Conservation (phyloP, 1,140 invertebrate species). For the Drosophila ironensis region DNA sequence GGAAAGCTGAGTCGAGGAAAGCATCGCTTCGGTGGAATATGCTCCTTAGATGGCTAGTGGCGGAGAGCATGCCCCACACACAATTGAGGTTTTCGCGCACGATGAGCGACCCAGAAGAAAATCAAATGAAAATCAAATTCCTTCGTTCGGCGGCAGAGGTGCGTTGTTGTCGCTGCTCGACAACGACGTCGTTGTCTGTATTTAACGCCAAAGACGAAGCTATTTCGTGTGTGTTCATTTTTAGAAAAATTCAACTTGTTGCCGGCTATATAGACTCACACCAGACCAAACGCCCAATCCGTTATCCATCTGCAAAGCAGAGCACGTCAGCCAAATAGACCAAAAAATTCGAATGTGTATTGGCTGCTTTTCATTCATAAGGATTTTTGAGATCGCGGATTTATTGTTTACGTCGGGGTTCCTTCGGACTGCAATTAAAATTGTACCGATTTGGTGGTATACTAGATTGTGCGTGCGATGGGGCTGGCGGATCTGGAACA, state of each 20-base stretch:
- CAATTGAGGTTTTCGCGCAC: conserved; percentile 59
- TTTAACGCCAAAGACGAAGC: conserved; percentile 79
- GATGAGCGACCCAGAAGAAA: conserved; percentile 25
- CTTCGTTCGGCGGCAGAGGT: conserved; percentile 58
- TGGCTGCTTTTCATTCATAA: conserved; percentile 58
- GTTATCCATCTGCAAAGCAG: conserved; percentile 4
- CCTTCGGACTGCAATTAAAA: no score
- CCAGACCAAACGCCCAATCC: conserved; percentile 21
- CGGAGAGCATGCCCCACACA: conserved; percentile 59
- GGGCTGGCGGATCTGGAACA: no score
- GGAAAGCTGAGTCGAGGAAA: conserved; percentile 67
- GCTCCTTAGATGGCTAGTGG: conserved; percentile 80
- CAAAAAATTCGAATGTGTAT: conserved; percentile 10
- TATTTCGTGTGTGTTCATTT: conserved; percentile 77
- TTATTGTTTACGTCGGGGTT: no score
- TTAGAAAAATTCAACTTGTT: conserved; percentile 80
- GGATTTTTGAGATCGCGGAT: neutral
- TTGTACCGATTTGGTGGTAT: no score
- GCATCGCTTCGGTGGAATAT: conserved; percentile 76
- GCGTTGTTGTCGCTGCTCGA: conserved; percentile 51
- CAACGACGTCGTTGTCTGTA: conserved; percentile 41
- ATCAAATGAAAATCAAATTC: conserved; percentile 73
- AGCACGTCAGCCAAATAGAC: conserved; percentile 20
- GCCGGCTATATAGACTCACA: conserved; percentile 62
- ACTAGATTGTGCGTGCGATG: no score